phyloP scores from a whole-genome alignment of 2,888 invertebrate genomes.

The Acleris sparsana region DNA sequence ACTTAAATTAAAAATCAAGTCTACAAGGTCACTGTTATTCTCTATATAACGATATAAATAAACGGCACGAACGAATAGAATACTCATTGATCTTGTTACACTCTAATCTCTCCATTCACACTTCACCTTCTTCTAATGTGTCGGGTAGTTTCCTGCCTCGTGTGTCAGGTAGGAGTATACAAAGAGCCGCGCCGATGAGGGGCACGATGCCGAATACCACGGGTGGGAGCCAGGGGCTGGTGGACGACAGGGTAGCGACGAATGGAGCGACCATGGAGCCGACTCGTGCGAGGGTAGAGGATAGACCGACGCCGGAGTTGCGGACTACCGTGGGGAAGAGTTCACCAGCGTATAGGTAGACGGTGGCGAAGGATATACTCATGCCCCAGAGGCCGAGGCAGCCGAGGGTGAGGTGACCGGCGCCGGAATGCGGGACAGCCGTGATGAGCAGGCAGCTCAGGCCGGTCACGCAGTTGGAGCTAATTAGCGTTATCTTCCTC shows the following conservation, averaged over 20 bases:
- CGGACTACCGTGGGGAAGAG: conserved; percentile 94
- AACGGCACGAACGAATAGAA: conserved; percentile 33
- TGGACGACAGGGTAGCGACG: conserved; percentile 86
- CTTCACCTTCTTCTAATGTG: conserved; percentile 91
- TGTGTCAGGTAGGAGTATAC: conserved; percentile 90
- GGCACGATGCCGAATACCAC: conserved; percentile 88
- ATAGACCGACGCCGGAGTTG: conserved; percentile 93
- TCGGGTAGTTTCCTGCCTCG: conserved; percentile 89
- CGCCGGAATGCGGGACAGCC: conserved; percentile 75
- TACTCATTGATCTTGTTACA: conserved; percentile 23
- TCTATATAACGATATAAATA: conserved; percentile 19
- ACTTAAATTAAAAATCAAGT: conserved; percentile 10
- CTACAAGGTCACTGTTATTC: too few species aligned
- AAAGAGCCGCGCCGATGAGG: conserved; percentile 86
- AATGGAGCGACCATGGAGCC: conserved; percentile 95
- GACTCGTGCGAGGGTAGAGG: conserved; percentile 92
- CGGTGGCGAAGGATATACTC: conserved; percentile 92
- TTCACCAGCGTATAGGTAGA: conserved; percentile 94
- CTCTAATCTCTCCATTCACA: conserved; percentile 47
- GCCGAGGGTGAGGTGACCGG: conserved; percentile 85
- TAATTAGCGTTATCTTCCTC: conserved; percentile 86
- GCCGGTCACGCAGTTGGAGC: conserved; percentile 86
- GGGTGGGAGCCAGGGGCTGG: conserved; percentile 86
- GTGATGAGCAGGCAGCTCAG: conserved; percentile 86
- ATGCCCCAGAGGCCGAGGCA: conserved; percentile 91